These are phyloP conservation scores for Leptestheria dahalacensis DNA, from an alignment of 1,140 invertebrate species.

Conservation along the genomic window DNA sequence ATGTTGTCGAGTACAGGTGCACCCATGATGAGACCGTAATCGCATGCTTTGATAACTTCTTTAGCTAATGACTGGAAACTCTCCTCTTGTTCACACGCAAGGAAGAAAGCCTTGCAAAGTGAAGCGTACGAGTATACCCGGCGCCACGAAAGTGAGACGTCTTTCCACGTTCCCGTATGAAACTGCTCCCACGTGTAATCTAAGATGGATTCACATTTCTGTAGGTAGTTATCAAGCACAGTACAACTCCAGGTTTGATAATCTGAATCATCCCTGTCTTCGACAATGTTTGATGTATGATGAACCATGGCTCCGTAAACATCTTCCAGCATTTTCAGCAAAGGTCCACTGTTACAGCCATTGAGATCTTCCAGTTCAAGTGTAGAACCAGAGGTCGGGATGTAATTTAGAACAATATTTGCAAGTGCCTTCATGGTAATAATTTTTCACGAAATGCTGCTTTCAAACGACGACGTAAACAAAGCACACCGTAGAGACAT, in stretches of 20 bases:
- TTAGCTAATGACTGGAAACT: conserved; percentile 24
- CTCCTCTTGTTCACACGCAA: conserved; percentile 19
- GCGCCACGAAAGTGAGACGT: conserved; percentile 41
- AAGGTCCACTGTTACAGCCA: no score
- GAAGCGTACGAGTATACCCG: conserved; percentile 30
- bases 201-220: conserved; percentile 31
- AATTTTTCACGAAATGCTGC: no score
- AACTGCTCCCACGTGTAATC: conserved; percentile 62
- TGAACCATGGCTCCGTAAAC: no score
- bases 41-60: conserved; percentile 49
- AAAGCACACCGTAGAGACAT: no score
- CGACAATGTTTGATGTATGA: no score
- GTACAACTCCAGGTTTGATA: not conserved
- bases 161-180: conserved; percentile 72
- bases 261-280: no score
- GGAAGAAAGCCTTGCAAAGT: conserved; percentile 28
- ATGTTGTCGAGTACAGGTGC: conserved; percentile 38
- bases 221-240: not conserved
- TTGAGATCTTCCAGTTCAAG: no score
- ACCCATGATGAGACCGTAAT: conserved; percentile 68
- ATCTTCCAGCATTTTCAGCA: no score
- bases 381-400: no score
- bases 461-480: no score
- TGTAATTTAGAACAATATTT: no score
- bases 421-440: no score